Base-by-base conservation (phyloP, 2,888 invertebrate species). In the Nasonia oneida region DNA sequence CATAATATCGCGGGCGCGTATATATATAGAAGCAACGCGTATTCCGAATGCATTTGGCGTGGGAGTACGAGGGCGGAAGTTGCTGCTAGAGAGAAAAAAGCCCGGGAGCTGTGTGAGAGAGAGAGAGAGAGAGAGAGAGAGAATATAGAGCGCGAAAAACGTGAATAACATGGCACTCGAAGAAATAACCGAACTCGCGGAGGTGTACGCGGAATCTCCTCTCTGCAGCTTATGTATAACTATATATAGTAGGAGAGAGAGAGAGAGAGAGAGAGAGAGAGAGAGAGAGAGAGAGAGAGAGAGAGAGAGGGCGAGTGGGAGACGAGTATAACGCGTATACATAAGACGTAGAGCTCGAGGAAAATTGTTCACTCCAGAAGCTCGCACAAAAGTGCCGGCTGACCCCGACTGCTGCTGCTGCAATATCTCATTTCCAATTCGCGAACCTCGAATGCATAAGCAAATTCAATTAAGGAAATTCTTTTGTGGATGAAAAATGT, bases 391-490 rank as follows among this genome's bases (percentile, higher is more conserved):
- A 64, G 29, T 12, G 12, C 10, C 29, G n/a, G 14, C 15, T 33
- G 33, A 14, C 37, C 70, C 33, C 29, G 15, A 6, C 14, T 33
- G 15, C 70, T 5, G 12, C 76, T 67, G n/a, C 64, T 50, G 42
- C 64, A 33, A 75, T 75, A 75, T 75, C 75, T 75, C 75, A 75
- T 82, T 82, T 81, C 74, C 73, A 42, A 74, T 74, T 81, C 81
- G 70, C 73, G 37, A 71, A 71, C 39, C 71, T 39, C 71, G 84
- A 75, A 23, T 18, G 84, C 64, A 42, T 75, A 77, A 85, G 76
- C 71, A 61, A 81, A 85, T 85, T 81, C 76, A 77, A 85, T 81
- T 85, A 85, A 73, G 81, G 77, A 81, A 77, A 81, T 84, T 84
- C 84, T 39, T 67, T 37, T 1, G 37, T 53, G 14, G 8, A 33